Conservation (phyloP, 2,888 invertebrate genomes). For the Hydrotaea diabolus region DNA sequence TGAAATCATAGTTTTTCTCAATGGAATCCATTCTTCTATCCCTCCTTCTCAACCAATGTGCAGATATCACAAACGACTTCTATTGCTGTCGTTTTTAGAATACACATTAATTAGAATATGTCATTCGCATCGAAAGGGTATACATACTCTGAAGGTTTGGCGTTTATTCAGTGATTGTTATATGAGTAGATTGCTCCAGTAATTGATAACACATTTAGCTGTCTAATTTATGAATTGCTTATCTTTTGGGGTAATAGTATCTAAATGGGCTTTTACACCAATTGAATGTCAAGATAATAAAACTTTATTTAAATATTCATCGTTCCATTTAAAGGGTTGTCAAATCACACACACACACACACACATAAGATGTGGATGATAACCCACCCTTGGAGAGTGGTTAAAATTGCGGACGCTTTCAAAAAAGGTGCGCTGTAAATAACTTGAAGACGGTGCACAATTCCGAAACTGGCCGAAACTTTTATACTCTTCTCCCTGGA, state of each 20-base stretch:
- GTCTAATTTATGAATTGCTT: not conserved
- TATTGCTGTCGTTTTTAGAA: not conserved
- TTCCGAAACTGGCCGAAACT: too few relatives aligned
- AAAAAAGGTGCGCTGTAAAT: too few relatives aligned
- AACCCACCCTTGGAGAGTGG: too few relatives aligned
- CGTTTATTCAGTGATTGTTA: not conserved
- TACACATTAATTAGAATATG: not conserved
- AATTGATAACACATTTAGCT: not conserved
- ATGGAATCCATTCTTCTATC: too few relatives aligned
- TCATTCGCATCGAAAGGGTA: not conserved
- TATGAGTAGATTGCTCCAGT: not conserved
- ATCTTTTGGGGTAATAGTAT: not conserved
- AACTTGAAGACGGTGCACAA: too few relatives aligned
- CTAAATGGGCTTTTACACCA: constrained; percentile 44
- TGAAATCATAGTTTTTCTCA: too few relatives aligned
- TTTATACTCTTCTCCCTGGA: too few relatives aligned
- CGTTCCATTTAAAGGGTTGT: not conserved
- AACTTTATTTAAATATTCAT: not conserved
- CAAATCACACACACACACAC: not conserved
- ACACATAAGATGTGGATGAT: too few relatives aligned
- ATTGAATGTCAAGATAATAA: constrained; percentile 43
- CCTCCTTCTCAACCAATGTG: too few relatives aligned
- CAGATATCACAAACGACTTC: too few relatives aligned
- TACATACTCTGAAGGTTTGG: too few relatives aligned
- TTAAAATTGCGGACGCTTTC: too few relatives aligned